Evolutionary conservation across 2,113 vertebrate species (phyloP), one percentile per base, ranked within the genome.

Genomic region (Sciurus niger): DNA sequence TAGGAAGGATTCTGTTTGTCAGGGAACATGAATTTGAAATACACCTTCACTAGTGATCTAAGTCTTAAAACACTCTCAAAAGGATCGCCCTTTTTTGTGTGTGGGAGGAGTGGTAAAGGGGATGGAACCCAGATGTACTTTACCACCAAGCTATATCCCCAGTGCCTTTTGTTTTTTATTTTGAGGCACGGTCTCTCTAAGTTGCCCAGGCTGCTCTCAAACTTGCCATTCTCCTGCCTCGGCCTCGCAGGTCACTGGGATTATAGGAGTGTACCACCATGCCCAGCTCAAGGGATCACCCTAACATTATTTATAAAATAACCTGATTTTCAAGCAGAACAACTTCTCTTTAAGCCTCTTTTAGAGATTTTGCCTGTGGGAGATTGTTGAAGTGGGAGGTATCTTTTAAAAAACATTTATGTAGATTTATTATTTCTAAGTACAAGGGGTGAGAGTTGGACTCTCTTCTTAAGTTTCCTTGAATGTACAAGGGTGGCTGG

Each of bases 301-400:
- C 86, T 95, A 48, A 94, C 40, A 48, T 74, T 78, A 90, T 88
- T 96, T 93, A 85, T 79, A 90, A 95, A 94, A 84, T 84, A 77
- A 92, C 63, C 86, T 55, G 43, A 65, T 93, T 76, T 96, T 91
- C 60, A 58, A 46, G 58, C 55, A 92, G 84, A 37, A 77, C 16
- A 51, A 63, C 37, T 94, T 92, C 17, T 86, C 58, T 94, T 84
- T 84, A 68, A 40, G 28, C 37, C 18, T 84, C 25, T 76, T 92
- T 84, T 70, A 60, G 92, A 73, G 68, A 68, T 88, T 91, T 93
- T 95, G 60, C 18, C 84, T 68, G 32, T 92, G 58, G 80, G 84
- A 65, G n/a, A 95, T 32, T 79, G 32, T 73, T 84, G 37, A 82
- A 25, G 37, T 51, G 25, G 46, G 17, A 46, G 6, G 14, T 37